These are phyloP conservation scores for Linyphia triangularis DNA, from an alignment of 2,888 invertebrate species.

Conservation along the genomic window DNA sequence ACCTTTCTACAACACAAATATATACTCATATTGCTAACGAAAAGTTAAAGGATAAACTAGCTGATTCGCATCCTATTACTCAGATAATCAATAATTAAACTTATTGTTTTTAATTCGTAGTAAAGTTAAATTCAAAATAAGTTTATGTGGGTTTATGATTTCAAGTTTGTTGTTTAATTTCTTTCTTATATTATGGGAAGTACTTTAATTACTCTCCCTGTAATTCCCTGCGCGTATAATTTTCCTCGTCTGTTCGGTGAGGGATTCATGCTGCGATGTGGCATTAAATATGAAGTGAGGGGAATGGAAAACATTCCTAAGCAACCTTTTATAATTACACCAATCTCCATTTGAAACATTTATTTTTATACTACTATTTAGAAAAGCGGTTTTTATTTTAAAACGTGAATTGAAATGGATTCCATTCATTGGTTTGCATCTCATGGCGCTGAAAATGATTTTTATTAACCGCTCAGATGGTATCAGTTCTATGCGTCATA, in stretches of 20 bases:
- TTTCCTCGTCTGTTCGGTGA: not conserved
- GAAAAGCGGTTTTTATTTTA: conserved; percentile 5
- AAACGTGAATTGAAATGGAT: conserved; percentile 16
- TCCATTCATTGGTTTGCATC: conserved; percentile 7
- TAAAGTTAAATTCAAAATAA: too few species aligned
- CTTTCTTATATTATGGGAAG: too few species aligned
- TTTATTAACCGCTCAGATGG: not conserved
- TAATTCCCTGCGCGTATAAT: not conserved
- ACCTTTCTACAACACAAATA: not conserved
- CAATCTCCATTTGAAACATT: conserved; percentile 11
- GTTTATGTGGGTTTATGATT: too few species aligned
- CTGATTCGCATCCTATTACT: not conserved
- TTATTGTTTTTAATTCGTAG: not conserved
- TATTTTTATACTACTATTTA: conserved; percentile 12
- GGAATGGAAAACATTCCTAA: not conserved
- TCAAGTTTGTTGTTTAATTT: too few species aligned
- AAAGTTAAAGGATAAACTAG: not conserved
- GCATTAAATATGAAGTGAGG: not conserved
- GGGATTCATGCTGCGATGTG: not conserved
- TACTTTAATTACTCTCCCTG: too few species aligned
- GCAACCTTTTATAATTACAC: conserved; percentile 2
- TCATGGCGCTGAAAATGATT: conserved; percentile 5
- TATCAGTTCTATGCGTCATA: not conserved
- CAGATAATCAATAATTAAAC: not conserved
- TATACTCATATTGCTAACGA: not conserved